phyloP scores from a whole-genome alignment of 2,113 vertebrate genomes.

The Nannospalax galili region DNA sequence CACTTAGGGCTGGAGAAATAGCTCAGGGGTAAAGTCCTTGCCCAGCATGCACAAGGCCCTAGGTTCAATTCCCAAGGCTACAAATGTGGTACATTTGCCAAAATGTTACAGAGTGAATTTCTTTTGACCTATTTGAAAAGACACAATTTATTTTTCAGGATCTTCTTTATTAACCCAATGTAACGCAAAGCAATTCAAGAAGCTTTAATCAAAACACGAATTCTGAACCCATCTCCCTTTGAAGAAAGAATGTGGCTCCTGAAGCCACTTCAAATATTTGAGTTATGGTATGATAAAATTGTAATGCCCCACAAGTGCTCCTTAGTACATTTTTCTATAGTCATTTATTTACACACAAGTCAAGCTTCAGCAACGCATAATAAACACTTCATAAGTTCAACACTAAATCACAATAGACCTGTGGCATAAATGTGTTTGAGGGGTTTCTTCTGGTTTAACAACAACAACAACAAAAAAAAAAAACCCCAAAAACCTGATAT shows the following conservation, averaged over 20 bases:
- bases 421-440: neutral
- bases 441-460: conserved; percentile 54
- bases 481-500: neutral
- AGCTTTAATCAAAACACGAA: neutral
- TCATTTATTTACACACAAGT: neutral
- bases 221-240: conserved; percentile 29
- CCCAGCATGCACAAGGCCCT: neutral
- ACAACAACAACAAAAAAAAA: no score
- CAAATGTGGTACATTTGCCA: neutral
- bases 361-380: neutral
- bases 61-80: neutral
- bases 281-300: neutral
- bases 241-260: conserved; percentile 33
- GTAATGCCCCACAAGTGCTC: neutral
- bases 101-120: conserved; percentile 46
- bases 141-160: neutral
- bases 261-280: conserved; percentile 4
- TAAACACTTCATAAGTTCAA: conserved; percentile 33
- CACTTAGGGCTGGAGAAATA: neutral
- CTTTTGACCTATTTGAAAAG: conserved; percentile 5
- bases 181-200: neutral
- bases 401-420: conserved; percentile 31
- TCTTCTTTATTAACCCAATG: neutral
- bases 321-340: neutral
- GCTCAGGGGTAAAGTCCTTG: neutral